phyloP scores from a whole-genome alignment of 2,797 vertebrate genomes.

The Avahi laniger region DNA sequence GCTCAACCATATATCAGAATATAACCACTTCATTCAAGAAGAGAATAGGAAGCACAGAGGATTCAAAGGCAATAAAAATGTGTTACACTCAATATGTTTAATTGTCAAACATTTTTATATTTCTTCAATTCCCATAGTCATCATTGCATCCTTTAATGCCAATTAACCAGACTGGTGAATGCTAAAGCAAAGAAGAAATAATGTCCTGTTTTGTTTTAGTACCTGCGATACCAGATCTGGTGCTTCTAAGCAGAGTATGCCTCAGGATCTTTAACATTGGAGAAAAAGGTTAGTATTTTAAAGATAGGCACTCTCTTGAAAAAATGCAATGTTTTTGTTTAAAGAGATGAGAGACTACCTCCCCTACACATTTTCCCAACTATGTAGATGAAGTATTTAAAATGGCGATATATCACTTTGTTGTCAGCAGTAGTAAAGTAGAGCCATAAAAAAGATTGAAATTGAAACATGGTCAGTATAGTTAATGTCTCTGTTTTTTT shows the following conservation, averaged over 20 bases:
- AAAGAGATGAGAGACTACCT: not conserved
- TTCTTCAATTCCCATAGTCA: not conserved
- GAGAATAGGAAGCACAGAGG: not conserved
- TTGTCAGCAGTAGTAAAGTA: not conserved
- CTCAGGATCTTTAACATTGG: not conserved
- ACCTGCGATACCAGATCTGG: not conserved
- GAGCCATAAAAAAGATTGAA: not conserved
- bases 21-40: not conserved
- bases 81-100: not conserved
- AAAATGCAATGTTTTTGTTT: not conserved
- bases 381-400: not conserved
- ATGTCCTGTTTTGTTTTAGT: not conserved
- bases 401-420: not conserved
- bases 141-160: not conserved
- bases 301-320: not conserved
- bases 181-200: not conserved
- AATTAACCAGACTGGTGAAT: not conserved
- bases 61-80: not conserved
- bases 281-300: not conserved
- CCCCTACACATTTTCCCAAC: not conserved
- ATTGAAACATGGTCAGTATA: not conserved
- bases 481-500: not conserved
- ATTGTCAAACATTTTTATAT: conserved; percentile 5
- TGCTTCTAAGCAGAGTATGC: not conserved
- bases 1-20: not conserved